Evolutionary conservation across 1,140 invertebrate genomes (phyloP).

Genomic region (Euura saliciscinereae): DNA sequence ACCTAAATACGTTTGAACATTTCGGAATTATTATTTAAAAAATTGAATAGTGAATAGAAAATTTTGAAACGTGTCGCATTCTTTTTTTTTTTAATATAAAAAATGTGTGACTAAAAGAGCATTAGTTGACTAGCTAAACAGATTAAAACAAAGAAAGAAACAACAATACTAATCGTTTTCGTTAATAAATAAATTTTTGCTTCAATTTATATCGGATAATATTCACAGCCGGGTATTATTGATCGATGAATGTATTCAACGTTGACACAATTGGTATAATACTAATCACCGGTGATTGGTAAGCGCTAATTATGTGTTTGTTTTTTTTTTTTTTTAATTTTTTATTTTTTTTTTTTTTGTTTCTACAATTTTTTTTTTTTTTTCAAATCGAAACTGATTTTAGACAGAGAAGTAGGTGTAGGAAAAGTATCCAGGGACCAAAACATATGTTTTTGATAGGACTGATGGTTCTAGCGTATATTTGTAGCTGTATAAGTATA

Average conservation of each 20-base stretch:
- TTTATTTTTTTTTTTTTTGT: conserved; percentile 19
- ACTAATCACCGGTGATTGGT: conserved; percentile 34
- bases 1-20: conserved; percentile 9
- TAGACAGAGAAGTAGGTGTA: conserved; percentile 34
- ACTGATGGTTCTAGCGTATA: conserved; percentile 56
- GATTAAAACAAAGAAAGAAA: not conserved
- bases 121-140: not conserved
- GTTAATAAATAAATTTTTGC: not conserved
- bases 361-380: too few species aligned
- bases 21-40: not conserved
- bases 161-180: not conserved
- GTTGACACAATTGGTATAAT: not conserved
- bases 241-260: not conserved
- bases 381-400: not conserved
- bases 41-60: too few species aligned
- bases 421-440: conserved; percentile 51
- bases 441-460: conserved; percentile 44
- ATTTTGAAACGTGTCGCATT: too few species aligned
- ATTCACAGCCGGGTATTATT: not conserved
- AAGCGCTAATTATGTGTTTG: conserved; percentile 32
- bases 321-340: too few species aligned
- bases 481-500: conserved; percentile 43
- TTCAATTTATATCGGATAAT: not conserved
- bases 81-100: not conserved
- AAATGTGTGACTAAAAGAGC: not conserved